Evolutionary conservation across 1,140 invertebrate genomes (phyloP), one percentile per base, ranked within the genome.

Genomic region (Brachionus asplanchnoidis): DNA sequence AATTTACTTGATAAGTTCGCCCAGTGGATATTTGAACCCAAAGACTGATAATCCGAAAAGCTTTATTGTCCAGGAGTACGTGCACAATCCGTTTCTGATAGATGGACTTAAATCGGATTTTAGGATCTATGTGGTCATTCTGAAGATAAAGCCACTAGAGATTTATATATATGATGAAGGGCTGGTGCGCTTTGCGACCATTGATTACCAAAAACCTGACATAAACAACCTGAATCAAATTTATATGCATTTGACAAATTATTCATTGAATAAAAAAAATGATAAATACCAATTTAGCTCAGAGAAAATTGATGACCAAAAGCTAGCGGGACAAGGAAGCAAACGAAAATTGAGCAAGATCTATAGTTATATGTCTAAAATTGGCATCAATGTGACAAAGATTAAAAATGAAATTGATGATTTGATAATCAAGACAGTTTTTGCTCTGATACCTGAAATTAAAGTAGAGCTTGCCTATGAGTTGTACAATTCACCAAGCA

Each of bases 221-320:
- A n/a, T 7, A 3, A 65, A 65, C 12, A 85, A 79, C 23, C 42
- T 85, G 5, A 12, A 79, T 70, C 44, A 91, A 84, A 86, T 88
- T 3, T 91, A 88, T 85, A 90, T 91, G 87, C 91, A 91, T 87
- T 87, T 91, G 80, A 91, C 91, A 17, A 91, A 91, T 86, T 91
- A 91, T 86, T 91, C 91, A 0, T 86, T 91, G 46, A 91, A 91
- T 85, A 91, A 91, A 85, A 86, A 87, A 46, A 90, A 89, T 86
- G 86, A 86, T n/a, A 87, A 87, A 14, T 88, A 90, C 56, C 89
- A 91, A 42, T 91, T 90, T 12, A 89, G 89, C 9, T 87, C 90
- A 75, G 23, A 20, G 5, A 60, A 56, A 4, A 53, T 36, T 11
- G 88, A 88, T 46, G 88, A 89, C 7, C 20, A 20, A 68, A 70